Base-by-base conservation (phyloP, 2,113 vertebrate species). In the Coturnix japonica region DNA sequence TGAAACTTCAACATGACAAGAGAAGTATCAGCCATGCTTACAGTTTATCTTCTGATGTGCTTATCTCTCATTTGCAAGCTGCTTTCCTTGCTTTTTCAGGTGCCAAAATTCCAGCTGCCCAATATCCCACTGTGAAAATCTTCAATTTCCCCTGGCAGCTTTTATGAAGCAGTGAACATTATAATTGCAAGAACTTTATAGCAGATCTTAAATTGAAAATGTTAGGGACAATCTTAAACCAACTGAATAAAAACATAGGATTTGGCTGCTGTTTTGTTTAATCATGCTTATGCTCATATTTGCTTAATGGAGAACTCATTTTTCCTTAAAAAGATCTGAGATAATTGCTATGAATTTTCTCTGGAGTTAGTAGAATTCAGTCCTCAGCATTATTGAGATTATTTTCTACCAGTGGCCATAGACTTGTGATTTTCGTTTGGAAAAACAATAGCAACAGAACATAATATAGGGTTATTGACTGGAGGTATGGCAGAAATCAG, bases 61-160 rank as follows among this genome's bases (percentile, higher is more conserved):
- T 93, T 96, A 93, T 96, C 86, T 86, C 33, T 89, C 59, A 59
- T 0, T n/a, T 90, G 54, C 86, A 93, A 95, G 64, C 74, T 66
- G 14, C 15, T 72, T 90, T 90, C 25, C 25, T 73, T 79, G 44
- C 17, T 81, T 92, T 90, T 57, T 72, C 74, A 85, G 49, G 54
- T 91, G 93, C 90, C 86, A 95, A 76, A 70, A 39, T 44, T 81
- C 59, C 64, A 89, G 31, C 63, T 89, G 66, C 44, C 63, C 44
- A 86, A 46, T 87, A 85, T 63, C 70, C 59, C 67, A 35, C 65
- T 65, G 59, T 65, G 70, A 89, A 95, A 89, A 89, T 69, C 81
- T 89, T 90, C 19, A 26, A 5, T 86, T 94, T 88, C 70, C 53
- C 31, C 39, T 75, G 23, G 35, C 31, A 81, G 44, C 26, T 49